Conservation (phyloP, 2,113 vertebrate genomes). For the Rhinogobius similis region DNA sequence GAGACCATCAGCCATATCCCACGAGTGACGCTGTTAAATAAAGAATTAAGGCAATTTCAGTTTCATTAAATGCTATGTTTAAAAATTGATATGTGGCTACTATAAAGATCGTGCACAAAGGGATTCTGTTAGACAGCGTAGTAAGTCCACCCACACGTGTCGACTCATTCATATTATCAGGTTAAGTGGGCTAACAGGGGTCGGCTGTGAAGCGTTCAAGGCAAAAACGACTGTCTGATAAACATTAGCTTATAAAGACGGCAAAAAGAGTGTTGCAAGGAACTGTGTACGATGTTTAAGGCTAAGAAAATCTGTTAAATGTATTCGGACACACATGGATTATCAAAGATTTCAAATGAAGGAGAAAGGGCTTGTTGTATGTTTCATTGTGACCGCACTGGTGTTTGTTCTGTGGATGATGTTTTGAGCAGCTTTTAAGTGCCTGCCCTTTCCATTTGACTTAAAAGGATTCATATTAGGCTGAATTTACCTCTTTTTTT, state of each 20-base stretch:
- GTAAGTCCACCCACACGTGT: neutral
- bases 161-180: neutral
- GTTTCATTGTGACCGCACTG: no score
- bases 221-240: neutral
- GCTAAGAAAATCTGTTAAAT: no score
- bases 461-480: no score
- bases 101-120: slow-evolving; percentile 14
- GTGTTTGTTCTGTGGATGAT: no score
- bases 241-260: neutral
- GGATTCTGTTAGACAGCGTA: neutral
- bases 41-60: slow-evolving; percentile 20
- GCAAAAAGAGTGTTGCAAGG: neutral
- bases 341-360: no score
- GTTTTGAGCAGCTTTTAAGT: no score
- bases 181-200: neutral
- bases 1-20: slow-evolving; percentile 14
- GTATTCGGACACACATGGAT: no score
- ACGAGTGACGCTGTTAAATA: slow-evolving; percentile 13
- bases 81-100: slow-evolving; percentile 16
- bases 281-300: neutral
- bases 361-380: no score
- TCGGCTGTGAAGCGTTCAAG: neutral
- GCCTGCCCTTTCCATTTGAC: no score
- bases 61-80: slow-evolving; percentile 13
- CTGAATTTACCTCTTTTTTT: no score